These are phyloP conservation scores for Rhadinocentrus ornatus DNA, from an alignment of 2,797 vertebrate species.

Conservation along the genomic window DNA sequence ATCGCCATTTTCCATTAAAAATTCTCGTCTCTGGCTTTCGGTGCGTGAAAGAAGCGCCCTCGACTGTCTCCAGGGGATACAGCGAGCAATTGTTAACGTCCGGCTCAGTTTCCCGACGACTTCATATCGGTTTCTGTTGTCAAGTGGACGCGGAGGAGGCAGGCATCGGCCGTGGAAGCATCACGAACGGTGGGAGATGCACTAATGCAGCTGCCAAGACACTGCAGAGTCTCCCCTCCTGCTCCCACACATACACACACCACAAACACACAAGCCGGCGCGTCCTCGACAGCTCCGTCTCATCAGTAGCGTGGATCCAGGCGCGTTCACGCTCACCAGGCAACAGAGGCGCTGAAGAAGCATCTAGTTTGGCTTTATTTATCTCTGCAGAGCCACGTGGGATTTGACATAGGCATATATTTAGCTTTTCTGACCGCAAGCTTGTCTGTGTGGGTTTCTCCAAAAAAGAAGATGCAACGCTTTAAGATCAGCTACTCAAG, in stretches of 20 bases:
- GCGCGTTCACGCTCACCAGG: slow-evolving; percentile 76
- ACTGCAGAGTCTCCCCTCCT: slow-evolving; percentile 78
- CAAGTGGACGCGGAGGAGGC: slow-evolving; percentile 68
- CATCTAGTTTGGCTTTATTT: slow-evolving; percentile 70
- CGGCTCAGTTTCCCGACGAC: slow-evolving; percentile 54
- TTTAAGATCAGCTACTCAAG: neutral
- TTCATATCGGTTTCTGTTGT: slow-evolving; percentile 46
- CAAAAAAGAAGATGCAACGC: neutral
- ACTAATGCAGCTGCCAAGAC: slow-evolving; percentile 78
- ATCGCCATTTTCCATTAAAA: slow-evolving; percentile 92
- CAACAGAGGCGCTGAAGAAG: slow-evolving; percentile 67
- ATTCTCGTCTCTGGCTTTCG: slow-evolving; percentile 56
- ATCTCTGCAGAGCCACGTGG: slow-evolving; percentile 69
- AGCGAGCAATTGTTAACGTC: slow-evolving; percentile 32
- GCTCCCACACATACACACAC: slow-evolving; percentile 64
- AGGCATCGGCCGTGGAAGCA: slow-evolving; percentile 64
- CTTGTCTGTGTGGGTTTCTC: neutral
- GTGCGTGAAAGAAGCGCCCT: slow-evolving; percentile 54
- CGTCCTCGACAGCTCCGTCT: slow-evolving; percentile 50
- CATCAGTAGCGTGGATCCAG: slow-evolving; percentile 46
- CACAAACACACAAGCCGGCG: slow-evolving; percentile 56
- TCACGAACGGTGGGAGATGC: slow-evolving; percentile 72
- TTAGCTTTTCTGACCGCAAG: slow-evolving; percentile 23
- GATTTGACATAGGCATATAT: slow-evolving; percentile 47
- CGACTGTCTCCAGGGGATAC: slow-evolving; percentile 47